Percentiles rank a stretch among this genome's conserved stretches.
Conservation (phyloP, 2,797 vertebrate genomes). For the Falco concolor region DNA sequence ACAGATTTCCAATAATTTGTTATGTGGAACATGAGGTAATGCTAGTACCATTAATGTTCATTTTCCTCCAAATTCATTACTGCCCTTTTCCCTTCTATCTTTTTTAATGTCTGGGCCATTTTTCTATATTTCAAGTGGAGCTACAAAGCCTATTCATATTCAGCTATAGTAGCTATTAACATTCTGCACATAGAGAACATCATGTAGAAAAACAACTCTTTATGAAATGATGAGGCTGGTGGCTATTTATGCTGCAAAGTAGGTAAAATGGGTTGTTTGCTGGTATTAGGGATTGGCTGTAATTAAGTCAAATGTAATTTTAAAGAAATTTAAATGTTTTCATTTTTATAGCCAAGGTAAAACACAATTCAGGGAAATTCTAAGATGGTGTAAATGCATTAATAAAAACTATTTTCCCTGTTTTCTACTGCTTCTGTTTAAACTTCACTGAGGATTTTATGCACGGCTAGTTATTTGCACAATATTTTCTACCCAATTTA, state of each 20-base stretch:
- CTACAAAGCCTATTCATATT: constrained; percentile 86
- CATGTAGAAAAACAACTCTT: constrained; percentile 78
- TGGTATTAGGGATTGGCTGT: constrained; percentile 67
- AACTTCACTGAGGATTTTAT: neutral
- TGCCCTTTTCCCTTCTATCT: constrained; percentile 99
- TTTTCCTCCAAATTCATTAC: constrained; percentile 99
- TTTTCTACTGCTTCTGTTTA: neutral
- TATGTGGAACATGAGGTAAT: constrained; percentile 99
- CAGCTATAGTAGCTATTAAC: constrained; percentile 80
- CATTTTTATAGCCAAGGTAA: constrained; percentile 74
- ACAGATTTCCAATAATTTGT: constrained; percentile 99
- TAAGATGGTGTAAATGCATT: constrained; percentile 61
- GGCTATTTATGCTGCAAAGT: constrained; percentile 61
- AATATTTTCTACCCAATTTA: constrained; percentile 40
- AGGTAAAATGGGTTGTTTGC: constrained; percentile 63
- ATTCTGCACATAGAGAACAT: constrained; percentile 81
- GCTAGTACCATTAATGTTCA: constrained; percentile 99
- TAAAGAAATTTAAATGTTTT: constrained; percentile 82
- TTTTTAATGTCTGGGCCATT: constrained; percentile 94
- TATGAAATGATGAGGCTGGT: constrained; percentile 72
- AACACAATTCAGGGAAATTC: constrained; percentile 66
- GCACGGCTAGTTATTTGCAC: neutral
- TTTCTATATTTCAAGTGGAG: constrained; percentile 93
- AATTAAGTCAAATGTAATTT: constrained; percentile 79
- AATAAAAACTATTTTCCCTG: constrained; percentile 8